Conservation (phyloP, 2,888 invertebrate species). For the Monopis laevigella region DNA sequence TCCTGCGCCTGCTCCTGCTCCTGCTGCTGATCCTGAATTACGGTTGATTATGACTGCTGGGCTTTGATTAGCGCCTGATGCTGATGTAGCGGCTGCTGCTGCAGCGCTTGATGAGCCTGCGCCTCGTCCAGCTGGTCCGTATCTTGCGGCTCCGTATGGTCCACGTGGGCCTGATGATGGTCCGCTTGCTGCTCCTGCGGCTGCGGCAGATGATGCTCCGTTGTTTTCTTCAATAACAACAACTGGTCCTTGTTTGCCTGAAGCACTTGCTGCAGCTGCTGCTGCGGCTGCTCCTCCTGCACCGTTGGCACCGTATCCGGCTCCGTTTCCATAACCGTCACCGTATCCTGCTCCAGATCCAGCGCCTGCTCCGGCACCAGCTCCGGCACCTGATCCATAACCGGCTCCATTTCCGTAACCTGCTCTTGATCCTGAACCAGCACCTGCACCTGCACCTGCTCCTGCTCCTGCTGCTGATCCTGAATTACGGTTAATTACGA, state of each 20-base stretch:
- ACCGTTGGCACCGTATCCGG: conserved; percentile 7
- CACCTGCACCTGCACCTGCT: conserved; percentile 2
- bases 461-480: neutral
- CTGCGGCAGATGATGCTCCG: conserved; percentile 5
- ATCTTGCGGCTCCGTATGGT: conserved; percentile 10
- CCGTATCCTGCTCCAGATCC: conserved; percentile 2
- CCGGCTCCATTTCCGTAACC: conserved; percentile 1
- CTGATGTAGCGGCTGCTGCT: conserved; percentile 13
- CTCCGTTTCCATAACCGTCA: neutral
- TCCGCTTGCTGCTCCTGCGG: conserved; percentile 1
- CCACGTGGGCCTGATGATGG: conserved; percentile 11
- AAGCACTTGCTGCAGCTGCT: conserved; percentile 4
- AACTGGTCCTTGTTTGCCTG: conserved; percentile 1
- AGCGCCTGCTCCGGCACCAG: conserved; percentile 7
- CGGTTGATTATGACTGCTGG: neutral
- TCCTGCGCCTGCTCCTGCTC: conserved; percentile 8
- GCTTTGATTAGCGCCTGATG: neutral
- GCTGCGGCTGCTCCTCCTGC: neutral
- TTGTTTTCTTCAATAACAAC: conserved; percentile 7
- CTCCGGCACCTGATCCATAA: conserved; percentile 1
- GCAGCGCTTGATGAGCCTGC: conserved; percentile 7
- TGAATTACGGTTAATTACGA: neutral
- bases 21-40: neutral
- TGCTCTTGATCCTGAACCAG: conserved; percentile 7
- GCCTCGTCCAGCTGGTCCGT: conserved; percentile 10